phyloP scores from a whole-genome alignment of 2,888 invertebrate genomes.

The Harmothoe impar region DNA sequence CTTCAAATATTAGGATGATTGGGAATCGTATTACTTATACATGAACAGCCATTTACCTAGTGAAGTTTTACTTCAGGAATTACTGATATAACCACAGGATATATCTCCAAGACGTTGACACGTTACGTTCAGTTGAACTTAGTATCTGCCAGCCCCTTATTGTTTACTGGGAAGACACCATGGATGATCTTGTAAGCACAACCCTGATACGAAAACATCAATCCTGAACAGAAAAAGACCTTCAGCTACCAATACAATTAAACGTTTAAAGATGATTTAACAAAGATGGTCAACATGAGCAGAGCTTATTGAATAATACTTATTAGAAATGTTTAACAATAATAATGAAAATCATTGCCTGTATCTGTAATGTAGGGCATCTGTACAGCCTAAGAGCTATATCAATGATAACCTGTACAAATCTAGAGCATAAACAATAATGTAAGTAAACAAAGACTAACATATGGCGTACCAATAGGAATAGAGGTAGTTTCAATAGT shows the following conservation, averaged over 20 bases:
- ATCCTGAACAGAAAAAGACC: no score
- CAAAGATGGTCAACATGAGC: no score
- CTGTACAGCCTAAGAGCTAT: no score
- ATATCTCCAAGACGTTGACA: constrained; percentile 7
- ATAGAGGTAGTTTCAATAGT: constrained; percentile 18
- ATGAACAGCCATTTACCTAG: neutral
- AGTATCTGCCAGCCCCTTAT: neutral
- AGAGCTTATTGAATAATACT: no score
- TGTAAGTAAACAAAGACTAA: neutral
- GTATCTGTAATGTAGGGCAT: no score
- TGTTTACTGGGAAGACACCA: constrained; percentile 6
- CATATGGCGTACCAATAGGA: neutral
- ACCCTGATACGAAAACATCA: no score
- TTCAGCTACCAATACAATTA: no score
- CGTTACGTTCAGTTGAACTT: neutral
- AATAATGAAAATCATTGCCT: no score
- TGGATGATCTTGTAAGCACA: neutral
- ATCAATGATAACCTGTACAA: no score
- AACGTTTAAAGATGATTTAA: no score
- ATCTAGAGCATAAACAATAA: neutral
- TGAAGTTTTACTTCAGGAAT: constrained; percentile 18
- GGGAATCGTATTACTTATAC: neutral
- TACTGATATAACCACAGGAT: neutral
- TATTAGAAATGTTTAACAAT: no score
- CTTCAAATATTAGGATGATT: no score